A percentile compares a stretch with the other conserved stretches of the same genome.
Conservation (phyloP, 2,888 invertebrate species). For the Rhodophaea formosa region DNA sequence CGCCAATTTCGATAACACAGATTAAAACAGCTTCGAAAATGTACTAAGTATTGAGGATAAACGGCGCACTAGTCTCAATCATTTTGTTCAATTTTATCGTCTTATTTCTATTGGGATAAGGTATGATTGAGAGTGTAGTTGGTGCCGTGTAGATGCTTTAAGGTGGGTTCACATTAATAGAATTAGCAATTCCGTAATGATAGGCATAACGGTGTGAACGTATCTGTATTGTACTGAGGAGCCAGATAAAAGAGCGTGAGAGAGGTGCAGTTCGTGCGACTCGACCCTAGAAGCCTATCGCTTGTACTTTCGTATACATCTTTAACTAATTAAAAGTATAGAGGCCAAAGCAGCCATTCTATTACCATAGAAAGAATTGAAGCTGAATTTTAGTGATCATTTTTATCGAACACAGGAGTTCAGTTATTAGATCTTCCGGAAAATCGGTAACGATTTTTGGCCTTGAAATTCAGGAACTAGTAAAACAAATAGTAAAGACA, state of each 20-base stretch:
- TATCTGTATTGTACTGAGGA: constrained; percentile 27
- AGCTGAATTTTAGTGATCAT: no score
- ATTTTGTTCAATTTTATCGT: constrained; percentile 6
- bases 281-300: constrained; percentile 15
- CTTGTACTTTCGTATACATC: constrained; percentile 6
- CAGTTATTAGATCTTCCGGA: no score
- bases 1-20: constrained; percentile 14
- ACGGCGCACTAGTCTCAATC: constrained; percentile 16
- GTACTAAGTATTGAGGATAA: constrained; percentile 5
- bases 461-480: constrained; percentile 10
- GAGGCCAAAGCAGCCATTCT: background rate
- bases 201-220: constrained; percentile 28
- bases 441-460: background rate
- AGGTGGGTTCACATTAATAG: constrained; percentile 43
- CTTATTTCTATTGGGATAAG: constrained; percentile 8
- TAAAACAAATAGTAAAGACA: background rate
- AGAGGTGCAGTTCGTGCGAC: constrained; percentile 10
- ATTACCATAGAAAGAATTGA: no score
- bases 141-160: constrained; percentile 12
- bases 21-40: constrained; percentile 15
- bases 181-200: constrained; percentile 57
- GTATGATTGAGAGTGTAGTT: constrained; percentile 13
- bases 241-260: constrained; percentile 20
- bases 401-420: no score
- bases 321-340: constrained; percentile 9